These are phyloP conservation scores for Pollenia angustigena DNA, from an alignment of 2,888 invertebrate species.

Conservation along the genomic window DNA sequence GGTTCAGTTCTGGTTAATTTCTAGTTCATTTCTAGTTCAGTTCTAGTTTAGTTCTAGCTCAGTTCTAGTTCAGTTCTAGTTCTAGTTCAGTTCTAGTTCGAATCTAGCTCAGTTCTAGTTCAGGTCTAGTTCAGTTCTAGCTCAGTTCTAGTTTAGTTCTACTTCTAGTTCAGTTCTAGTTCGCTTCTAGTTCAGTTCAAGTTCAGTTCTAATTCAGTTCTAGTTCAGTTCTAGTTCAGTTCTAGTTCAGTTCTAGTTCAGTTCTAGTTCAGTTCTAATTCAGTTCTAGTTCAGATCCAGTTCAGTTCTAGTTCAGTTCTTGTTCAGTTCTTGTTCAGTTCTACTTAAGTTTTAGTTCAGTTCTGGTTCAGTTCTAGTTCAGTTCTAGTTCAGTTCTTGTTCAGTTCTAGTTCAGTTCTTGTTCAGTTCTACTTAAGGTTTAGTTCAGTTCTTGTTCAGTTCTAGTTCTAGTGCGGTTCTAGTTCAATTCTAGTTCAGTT, in stretches of 20 bases:
- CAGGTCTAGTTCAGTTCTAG: background rate
- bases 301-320: slow-evolving; percentile 7
- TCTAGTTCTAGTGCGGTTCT: slow-evolving; percentile 3
- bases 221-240: background rate
- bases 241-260: background rate
- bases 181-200: background rate
- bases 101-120: background rate
- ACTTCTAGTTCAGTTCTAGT: slow-evolving; percentile 10
- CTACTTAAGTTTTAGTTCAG: too few relatives aligned
- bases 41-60: background rate
- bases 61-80: slow-evolving; percentile 5
- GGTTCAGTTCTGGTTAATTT: background rate
- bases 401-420: slow-evolving; percentile 5
- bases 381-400: background rate
- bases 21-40: slow-evolving; percentile 8
- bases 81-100: slow-evolving; percentile 9
- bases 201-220: background rate
- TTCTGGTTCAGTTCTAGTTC: slow-evolving; percentile 5
- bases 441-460: slow-evolving; percentile 8
- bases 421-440: too few relatives aligned
- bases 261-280: slow-evolving; percentile 9
- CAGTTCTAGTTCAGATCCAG: background rate
- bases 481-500: background rate
- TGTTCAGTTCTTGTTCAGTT: background rate
- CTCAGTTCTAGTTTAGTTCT: background rate